These are phyloP conservation scores for Artibeus jamaicensis DNA, from an alignment of 2,797 vertebrate genomes.

Conservation along the genomic window DNA sequence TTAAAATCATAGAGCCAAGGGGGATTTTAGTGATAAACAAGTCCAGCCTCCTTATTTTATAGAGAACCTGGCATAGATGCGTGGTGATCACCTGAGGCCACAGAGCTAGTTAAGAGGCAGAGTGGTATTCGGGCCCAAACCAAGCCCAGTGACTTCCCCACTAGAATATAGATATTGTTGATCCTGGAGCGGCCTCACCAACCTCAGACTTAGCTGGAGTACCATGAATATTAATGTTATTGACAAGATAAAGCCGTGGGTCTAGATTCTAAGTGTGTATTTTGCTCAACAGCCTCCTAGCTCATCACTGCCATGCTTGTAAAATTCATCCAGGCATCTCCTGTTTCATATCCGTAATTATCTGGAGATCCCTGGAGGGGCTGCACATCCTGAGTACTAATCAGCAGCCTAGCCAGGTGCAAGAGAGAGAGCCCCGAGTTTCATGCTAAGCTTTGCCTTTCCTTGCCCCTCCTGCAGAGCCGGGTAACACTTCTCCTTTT, in stretches of 20 bases:
- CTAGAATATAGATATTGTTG: not conserved
- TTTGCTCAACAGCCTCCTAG: conserved; percentile 22
- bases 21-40: not conserved
- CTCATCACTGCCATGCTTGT: not conserved
- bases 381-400: not conserved
- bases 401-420: conserved; percentile 13
- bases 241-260: not conserved
- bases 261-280: not conserved
- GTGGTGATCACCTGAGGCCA: not conserved
- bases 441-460: not conserved
- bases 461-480: not conserved
- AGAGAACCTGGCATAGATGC: not conserved
- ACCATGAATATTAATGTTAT: conserved; percentile 38
- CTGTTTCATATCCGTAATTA: conserved; percentile 24
- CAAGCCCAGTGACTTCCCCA: not conserved
- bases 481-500: conserved; percentile 27
- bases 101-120: not conserved
- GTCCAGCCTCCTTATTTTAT: not conserved
- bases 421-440: not conserved
- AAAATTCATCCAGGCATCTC: conserved; percentile 32
- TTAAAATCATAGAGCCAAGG: not conserved
- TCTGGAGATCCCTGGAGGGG: not conserved
- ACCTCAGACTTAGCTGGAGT: not conserved
- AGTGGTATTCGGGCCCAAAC: not conserved
- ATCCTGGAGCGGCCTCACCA: not conserved